Percentiles rank a stretch among this genome's conserved stretches.
phyloP scores from a whole-genome alignment of 2,888 invertebrate genomes.

The Mamestra brassicae region DNA sequence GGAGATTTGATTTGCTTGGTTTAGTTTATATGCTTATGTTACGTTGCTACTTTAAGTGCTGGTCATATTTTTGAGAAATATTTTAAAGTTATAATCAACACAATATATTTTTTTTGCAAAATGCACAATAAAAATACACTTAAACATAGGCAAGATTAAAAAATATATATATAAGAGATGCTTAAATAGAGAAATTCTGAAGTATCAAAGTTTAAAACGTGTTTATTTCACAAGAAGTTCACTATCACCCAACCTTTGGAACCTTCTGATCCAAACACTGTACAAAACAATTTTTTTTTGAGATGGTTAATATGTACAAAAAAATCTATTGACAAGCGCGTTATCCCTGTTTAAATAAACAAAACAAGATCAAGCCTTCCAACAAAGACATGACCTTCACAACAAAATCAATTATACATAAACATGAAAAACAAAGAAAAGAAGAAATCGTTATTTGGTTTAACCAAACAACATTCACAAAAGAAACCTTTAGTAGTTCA shows the following conservation, averaged over 20 bases:
- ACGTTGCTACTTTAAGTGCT: background rate
- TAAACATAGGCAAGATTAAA: too few species aligned
- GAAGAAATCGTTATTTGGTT: conserved; percentile 11
- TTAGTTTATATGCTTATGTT: background rate
- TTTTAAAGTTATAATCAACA: too few species aligned
- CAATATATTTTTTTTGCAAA: too few species aligned
- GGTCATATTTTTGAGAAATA: too few species aligned
- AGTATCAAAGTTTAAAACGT: too few species aligned
- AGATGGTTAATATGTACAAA: background rate
- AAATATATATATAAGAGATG: too few species aligned
- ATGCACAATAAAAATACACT: too few species aligned
- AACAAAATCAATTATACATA: conserved; percentile 27
- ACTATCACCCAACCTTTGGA: too few species aligned
- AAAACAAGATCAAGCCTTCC: conserved; percentile 9
- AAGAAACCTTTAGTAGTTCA: conserved; percentile 9
- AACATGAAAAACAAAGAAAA: conserved; percentile 10
- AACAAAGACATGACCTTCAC: conserved; percentile 3
- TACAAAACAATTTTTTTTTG: background rate
- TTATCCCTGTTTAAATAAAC: conserved; percentile 5
- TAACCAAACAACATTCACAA: conserved; percentile 12
- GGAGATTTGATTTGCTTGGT: conserved; percentile 15
- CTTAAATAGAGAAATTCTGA: too few species aligned
- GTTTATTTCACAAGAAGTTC: too few species aligned
- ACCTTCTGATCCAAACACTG: too few species aligned
- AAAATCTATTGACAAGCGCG: background rate